Base-by-base conservation (phyloP, 2,113 vertebrate genomes). In the Tetrax tetrax region DNA sequence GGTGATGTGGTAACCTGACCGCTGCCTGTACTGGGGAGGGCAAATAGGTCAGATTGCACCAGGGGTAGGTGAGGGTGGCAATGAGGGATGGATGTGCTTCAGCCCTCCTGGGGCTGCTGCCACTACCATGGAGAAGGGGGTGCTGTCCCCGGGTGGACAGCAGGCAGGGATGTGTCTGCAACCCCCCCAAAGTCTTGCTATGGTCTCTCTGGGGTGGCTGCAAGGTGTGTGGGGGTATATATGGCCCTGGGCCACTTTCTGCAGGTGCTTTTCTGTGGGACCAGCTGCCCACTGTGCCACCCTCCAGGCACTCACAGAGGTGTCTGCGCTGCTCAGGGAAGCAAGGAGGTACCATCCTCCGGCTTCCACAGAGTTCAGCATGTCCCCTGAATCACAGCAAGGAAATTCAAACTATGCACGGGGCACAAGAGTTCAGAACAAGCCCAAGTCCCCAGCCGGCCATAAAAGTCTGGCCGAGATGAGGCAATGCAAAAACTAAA, bases 121-220 rank as follows among this genome's bases (percentile, higher is more conserved):
- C 38, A 37, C n/a, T n/a, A 21, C 37, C 13, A 33, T 60, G 45
- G 33, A 47, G 66, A 5, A 56, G 21, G 15, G 22, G 59, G 4
- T 71, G 10, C 12, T 23, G 23, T 21, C 8, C 60, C 6, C 0
- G 0, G 13, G 29, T 21, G n/a, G n/a, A 6, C 51, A 85, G 37
- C 50, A 51, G 35, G 7, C 38, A 38, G 37, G 14, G 29, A 31
- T 21, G 27, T 65, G 64, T n/a, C 64, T 53, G 47, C 47, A 71
- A n/a, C 9, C 6, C 48, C 48, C 45, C 9, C 14, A 17, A 21
- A 60, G 25, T 54, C 57, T 59, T 37, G n/a, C 29, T 64, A 0
- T 56, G 27, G 14, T 64, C 38, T 71, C 38, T n/a, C 59, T 45
- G 28, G 23, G 31, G 43, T 59, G n/a, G 21, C 48, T 87, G 16